These are phyloP conservation scores for Orbicella faveolata DNA, from an alignment of 64 coral and sea anemone genomes.

Conservation along the genomic window DNA sequence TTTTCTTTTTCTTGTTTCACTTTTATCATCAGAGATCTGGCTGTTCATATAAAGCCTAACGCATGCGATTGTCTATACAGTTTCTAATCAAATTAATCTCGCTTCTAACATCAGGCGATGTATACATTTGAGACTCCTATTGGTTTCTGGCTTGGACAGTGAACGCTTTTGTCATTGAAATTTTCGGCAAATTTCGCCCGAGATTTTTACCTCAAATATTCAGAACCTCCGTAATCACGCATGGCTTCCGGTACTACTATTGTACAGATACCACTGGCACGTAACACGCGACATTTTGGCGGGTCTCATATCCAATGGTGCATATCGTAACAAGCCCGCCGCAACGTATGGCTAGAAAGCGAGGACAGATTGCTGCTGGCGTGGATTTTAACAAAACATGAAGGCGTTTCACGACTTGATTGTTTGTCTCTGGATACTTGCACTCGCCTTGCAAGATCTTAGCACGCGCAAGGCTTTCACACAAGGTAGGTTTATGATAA, in stretches of 20 bases:
- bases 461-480: background rate
- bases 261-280: conserved; percentile 3
- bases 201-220: background rate
- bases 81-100: too few species aligned
- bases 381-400: background rate
- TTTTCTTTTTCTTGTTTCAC: too few species aligned
- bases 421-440: background rate
- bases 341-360: background rate
- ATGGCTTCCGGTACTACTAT: conserved; percentile 9
- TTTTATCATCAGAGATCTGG: too few species aligned
- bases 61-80: too few species aligned
- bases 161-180: conserved; percentile 30
- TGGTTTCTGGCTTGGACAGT: too few species aligned
- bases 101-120: background rate
- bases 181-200: background rate
- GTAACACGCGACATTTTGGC: conserved; percentile 20
- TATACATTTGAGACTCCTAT: background rate
- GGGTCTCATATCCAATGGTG: conserved; percentile 12
- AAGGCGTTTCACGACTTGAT: background rate
- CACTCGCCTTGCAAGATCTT: background rate
- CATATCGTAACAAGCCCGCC: background rate
- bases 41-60: too few species aligned
- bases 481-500: conserved; percentile 5
- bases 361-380: background rate
- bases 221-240: background rate